Conservation (phyloP, 2,113 vertebrate genomes). For the Benthochromis sp. region DNA sequence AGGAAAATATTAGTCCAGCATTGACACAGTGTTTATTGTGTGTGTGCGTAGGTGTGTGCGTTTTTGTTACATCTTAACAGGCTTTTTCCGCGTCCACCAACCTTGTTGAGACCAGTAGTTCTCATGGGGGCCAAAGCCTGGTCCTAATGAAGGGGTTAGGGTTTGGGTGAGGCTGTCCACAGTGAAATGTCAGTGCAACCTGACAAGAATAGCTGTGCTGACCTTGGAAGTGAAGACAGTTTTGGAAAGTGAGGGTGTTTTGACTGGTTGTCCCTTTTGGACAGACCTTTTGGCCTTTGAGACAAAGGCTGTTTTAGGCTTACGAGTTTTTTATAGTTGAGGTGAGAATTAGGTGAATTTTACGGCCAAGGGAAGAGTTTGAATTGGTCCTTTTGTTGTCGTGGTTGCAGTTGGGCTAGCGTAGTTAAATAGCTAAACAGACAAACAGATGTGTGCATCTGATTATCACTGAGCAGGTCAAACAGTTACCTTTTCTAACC, state of each 20-base stretch:
- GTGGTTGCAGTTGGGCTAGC: neutral
- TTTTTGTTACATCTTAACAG: neutral
- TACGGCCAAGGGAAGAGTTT: neutral
- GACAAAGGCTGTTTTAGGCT: neutral
- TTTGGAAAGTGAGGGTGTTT: neutral
- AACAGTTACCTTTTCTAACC: neutral
- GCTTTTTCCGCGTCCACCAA: neutral
- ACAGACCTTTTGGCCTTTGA: neutral
- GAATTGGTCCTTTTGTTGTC: neutral
- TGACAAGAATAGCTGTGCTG: neutral
- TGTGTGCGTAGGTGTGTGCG: neutral
- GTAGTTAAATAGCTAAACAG: neutral
- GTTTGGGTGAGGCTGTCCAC: neutral
- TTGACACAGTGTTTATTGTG: conserved; percentile 18
- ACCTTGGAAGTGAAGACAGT: neutral
- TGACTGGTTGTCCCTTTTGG: neutral
- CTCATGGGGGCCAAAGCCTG: neutral
- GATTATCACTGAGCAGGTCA: neutral
- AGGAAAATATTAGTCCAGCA: conserved; percentile 46
- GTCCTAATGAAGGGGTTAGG: neutral
- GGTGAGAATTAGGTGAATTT: neutral
- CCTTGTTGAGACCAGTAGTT: neutral
- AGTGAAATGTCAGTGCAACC: neutral
- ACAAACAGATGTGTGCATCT: neutral
- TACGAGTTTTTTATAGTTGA: neutral